Evolutionary conservation across 2,888 invertebrate genomes (phyloP).

Genomic region (Dioctria rufipes): DNA sequence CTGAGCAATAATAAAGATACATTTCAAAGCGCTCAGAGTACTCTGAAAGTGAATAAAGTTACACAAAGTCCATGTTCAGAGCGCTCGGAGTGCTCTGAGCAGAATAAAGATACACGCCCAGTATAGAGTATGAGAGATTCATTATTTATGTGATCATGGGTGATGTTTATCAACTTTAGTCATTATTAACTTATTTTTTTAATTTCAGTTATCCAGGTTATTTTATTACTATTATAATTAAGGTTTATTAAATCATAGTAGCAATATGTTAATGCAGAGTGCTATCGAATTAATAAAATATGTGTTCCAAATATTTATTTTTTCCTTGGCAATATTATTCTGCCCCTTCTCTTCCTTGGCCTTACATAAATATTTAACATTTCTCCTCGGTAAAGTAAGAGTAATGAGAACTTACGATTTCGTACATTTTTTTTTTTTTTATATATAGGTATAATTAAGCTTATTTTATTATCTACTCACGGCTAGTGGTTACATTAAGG

Average conservation of each 20-base stretch:
- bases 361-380: constrained; percentile 16
- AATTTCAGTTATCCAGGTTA: too few relatives aligned
- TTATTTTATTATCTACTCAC: constrained; percentile 31
- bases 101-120: too few relatives aligned
- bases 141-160: too few relatives aligned
- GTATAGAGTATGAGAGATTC: too few relatives aligned
- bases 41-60: too few relatives aligned
- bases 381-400: background rate
- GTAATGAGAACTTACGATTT: constrained; percentile 10
- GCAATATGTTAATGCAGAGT: constrained; percentile 15
- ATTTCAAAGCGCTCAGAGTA: too few relatives aligned
- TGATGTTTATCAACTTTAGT: constrained; percentile 3
- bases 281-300: constrained; percentile 41
- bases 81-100: too few relatives aligned
- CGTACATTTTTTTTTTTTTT: background rate
- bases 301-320: background rate
- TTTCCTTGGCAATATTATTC: background rate
- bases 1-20: too few relatives aligned
- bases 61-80: too few relatives aligned
- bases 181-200: constrained; percentile 3
- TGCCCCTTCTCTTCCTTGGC: background rate
- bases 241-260: constrained; percentile 4
- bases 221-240: too few relatives aligned
- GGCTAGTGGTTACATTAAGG: constrained; percentile 34
- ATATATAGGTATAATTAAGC: background rate